phyloP scores from a whole-genome alignment of 2,888 invertebrate genomes.

The Agrilus cyanescens region DNA sequence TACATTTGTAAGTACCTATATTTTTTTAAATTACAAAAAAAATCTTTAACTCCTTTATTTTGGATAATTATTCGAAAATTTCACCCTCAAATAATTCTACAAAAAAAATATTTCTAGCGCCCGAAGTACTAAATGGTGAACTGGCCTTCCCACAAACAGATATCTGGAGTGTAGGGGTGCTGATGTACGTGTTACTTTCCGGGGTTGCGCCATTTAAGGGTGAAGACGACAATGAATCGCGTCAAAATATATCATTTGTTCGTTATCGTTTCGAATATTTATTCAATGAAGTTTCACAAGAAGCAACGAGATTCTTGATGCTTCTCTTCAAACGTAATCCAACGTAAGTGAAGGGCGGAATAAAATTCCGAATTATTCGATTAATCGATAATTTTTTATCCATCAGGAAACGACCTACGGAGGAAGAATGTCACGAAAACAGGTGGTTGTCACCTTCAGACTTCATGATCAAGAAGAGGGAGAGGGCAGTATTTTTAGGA shows the following conservation, averaged over 20 bases:
- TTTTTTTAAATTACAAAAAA: not conserved
- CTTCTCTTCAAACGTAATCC: slow-evolving; percentile 90
- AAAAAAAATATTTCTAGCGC: slow-evolving; percentile 43
- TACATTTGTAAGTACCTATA: slow-evolving; percentile 46
- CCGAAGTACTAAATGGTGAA: slow-evolving; percentile 81
- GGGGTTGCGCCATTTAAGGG: slow-evolving; percentile 89
- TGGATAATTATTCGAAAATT: not conserved
- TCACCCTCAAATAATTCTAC: not conserved
- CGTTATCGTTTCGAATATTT: slow-evolving; percentile 89
- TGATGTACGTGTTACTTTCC: slow-evolving; percentile 84
- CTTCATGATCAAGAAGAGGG: slow-evolving; percentile 85
- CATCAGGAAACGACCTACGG: slow-evolving; percentile 79
- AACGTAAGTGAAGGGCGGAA: slow-evolving; percentile 47
- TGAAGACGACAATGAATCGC: slow-evolving; percentile 67
- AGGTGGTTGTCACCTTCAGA: slow-evolving; percentile 90
- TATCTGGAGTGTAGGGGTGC: slow-evolving; percentile 90
- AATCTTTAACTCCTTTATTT: not conserved
- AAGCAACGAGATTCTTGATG: slow-evolving; percentile 89
- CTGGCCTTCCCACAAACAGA: slow-evolving; percentile 83
- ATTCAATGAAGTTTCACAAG: slow-evolving; percentile 88
- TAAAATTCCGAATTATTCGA: not conserved
- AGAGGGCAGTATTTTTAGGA: slow-evolving; percentile 76
- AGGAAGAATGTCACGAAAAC: slow-evolving; percentile 92
- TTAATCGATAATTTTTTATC: slow-evolving; percentile 8
- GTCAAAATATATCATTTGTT: slow-evolving; percentile 84